Percentiles rank a stretch among this genome's conserved stretches.
These are phyloP conservation scores for Rhynchotus rufescens DNA, from an alignment of 2,797 vertebrate species.

Conservation along the genomic window DNA sequence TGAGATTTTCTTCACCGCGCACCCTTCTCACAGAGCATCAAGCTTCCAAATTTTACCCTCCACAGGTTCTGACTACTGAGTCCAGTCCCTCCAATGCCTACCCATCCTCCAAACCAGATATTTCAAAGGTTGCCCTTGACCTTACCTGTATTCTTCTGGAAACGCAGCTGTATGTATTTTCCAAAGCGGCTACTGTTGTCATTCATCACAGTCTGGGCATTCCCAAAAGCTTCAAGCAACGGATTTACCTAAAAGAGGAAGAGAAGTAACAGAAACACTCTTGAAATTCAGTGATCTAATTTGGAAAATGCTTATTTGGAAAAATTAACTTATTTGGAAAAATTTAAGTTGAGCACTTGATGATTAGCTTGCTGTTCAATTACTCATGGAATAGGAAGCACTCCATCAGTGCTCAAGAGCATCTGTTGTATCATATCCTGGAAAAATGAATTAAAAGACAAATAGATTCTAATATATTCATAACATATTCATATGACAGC, in stretches of 20 bases:
- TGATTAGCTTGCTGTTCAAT: neutral
- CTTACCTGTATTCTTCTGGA: slow-evolving; percentile 78
- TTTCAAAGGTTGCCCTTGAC: neutral
- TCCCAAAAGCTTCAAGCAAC: slow-evolving; percentile 83
- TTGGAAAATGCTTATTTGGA: too few relatives aligned
- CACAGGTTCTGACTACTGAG: neutral
- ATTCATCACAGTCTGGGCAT: slow-evolving; percentile 85
- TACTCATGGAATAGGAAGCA: neutral
- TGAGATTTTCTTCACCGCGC: neutral
- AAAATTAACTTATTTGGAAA: neutral
- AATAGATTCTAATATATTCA: neutral
- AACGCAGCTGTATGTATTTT: slow-evolving; percentile 84
- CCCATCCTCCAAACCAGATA: neutral
- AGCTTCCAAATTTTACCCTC: neutral
- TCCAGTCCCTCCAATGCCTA: neutral
- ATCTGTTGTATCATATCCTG: neutral
- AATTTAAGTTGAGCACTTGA: neutral
- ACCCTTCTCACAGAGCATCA: neutral
- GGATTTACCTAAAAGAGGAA: slow-evolving; percentile 79
- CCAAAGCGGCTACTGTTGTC: slow-evolving; percentile 84
- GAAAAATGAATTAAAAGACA: neutral
- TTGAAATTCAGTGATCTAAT: neutral
- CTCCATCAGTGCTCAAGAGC: neutral
- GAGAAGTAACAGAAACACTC: neutral
- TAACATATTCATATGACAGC: neutral